Evolutionary conservation across 2,888 invertebrate species (phyloP).

Genomic region (Orthosia gracilis): DNA sequence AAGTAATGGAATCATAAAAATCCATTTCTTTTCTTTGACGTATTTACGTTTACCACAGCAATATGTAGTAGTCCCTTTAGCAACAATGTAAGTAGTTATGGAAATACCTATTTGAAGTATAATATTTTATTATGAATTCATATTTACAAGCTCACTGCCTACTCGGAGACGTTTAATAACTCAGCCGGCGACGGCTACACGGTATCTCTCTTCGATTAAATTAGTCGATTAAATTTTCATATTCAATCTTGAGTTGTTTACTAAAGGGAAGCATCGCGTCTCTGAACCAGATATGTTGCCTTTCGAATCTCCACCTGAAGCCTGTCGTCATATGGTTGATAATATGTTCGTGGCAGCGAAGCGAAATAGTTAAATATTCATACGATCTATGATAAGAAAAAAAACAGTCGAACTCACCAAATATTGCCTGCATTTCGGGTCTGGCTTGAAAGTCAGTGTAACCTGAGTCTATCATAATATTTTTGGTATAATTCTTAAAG

Average conservation of each 20-base stretch:
- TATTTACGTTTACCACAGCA: constrained; percentile 15
- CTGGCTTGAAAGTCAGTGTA: background rate
- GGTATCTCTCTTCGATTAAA: constrained; percentile 92
- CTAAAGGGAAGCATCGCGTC: constrained; percentile 88
- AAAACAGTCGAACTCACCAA: constrained; percentile 67
- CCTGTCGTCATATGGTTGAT: constrained; percentile 43
- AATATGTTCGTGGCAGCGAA: constrained; percentile 21
- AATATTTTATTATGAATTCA: constrained; percentile 61
- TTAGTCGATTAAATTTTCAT: constrained; percentile 95
- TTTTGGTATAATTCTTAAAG: background rate
- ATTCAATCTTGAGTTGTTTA: constrained; percentile 95
- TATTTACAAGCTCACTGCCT: constrained; percentile 66
- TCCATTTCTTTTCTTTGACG: constrained; percentile 27
- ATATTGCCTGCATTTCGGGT: constrained; percentile 63
- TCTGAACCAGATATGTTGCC: constrained; percentile 60
- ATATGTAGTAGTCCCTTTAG: constrained; percentile 19
- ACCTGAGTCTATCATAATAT: constrained; percentile 1
- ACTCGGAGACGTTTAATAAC: constrained; percentile 76
- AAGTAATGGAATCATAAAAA: constrained; percentile 37
- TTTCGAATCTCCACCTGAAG: constrained; percentile 63
- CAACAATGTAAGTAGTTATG: background rate
- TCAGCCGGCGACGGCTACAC: constrained; percentile 74
- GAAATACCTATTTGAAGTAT: constrained; percentile 15
- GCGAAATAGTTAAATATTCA: constrained; percentile 73
- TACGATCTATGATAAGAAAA: constrained; percentile 75